Evolutionary conservation across 2,888 invertebrate species (phyloP).

Genomic region (Pterostichus madidus): DNA sequence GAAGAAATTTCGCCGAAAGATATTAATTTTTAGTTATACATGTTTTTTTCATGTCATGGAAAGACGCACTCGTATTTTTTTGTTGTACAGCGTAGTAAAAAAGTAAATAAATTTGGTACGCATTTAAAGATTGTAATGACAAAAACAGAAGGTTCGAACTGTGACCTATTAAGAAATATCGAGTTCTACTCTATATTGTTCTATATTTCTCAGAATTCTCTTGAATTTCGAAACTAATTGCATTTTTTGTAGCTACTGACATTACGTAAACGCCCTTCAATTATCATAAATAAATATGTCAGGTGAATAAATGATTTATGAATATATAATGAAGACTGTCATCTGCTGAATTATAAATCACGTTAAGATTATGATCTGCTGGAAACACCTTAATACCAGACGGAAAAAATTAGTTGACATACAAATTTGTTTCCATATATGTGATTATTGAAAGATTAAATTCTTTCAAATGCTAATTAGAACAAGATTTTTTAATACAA

Average conservation of each 20-base stretch:
- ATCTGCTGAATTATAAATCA: constrained; percentile 12
- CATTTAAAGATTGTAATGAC: too few species aligned
- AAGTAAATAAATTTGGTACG: too few species aligned
- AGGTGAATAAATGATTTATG: constrained; percentile 31
- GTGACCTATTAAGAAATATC: too few species aligned
- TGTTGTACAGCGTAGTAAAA: too few species aligned
- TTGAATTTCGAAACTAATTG: neutral
- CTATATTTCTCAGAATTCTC: too few species aligned
- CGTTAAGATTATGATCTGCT: constrained; percentile 1
- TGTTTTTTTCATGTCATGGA: too few species aligned
- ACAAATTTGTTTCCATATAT: constrained; percentile 37
- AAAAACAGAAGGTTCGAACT: too few species aligned
- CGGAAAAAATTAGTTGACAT: constrained; percentile 1
- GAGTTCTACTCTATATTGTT: too few species aligned
- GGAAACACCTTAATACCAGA: constrained; percentile 16
- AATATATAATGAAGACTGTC: neutral
- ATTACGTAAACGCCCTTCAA: constrained; percentile 7
- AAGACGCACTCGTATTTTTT: too few species aligned
- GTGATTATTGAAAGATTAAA: constrained; percentile 33
- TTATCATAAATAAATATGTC: neutral
- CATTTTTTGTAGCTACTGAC: constrained; percentile 9
- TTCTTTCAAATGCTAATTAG: constrained; percentile 31
- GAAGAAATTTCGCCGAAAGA: too few species aligned
- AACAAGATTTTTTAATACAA: constrained; percentile 16
- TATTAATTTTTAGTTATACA: too few species aligned